Evolutionary conservation across 1,140 invertebrate species (phyloP).

Genomic region (Paramacrobiotus metropolitanus): DNA sequence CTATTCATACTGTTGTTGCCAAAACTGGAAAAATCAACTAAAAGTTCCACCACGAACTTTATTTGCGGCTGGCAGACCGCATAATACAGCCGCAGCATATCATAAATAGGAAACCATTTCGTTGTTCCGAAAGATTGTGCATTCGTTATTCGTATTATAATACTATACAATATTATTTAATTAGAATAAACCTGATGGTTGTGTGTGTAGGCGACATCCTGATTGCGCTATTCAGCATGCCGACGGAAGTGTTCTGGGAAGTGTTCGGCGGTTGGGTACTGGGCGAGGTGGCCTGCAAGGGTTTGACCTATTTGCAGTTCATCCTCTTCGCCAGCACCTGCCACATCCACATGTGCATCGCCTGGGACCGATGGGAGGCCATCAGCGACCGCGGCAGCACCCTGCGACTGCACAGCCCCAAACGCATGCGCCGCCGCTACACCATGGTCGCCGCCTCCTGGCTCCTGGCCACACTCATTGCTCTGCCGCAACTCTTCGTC

Average conservation of each 20-base stretch:
- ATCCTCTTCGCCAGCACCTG: constrained; percentile 25
- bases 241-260: constrained; percentile 11
- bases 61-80: too few relatives aligned
- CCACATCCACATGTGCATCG: constrained; percentile 26
- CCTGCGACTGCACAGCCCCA: too few relatives aligned
- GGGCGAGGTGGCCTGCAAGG: constrained; percentile 21
- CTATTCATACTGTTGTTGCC: too few relatives aligned
- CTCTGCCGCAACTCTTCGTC: constrained; percentile 26
- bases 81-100: too few relatives aligned
- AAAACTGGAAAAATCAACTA: too few relatives aligned
- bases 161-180: too few relatives aligned
- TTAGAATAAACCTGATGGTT: too few relatives aligned
- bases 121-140: too few relatives aligned
- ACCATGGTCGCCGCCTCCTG: constrained; percentile 23
- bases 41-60: too few relatives aligned
- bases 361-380: constrained; percentile 24
- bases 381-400: too few relatives aligned
- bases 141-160: too few relatives aligned
- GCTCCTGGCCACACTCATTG: constrained; percentile 23
- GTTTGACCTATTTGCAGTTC: constrained; percentile 24
- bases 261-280: constrained; percentile 25
- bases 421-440: constrained; percentile 13
- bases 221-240: background rate
- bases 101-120: too few relatives aligned
- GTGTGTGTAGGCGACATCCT: background rate